Evolutionary conservation across 1,140 invertebrate species (phyloP).

Genomic region (Chrysomallon squamiferum): DNA sequence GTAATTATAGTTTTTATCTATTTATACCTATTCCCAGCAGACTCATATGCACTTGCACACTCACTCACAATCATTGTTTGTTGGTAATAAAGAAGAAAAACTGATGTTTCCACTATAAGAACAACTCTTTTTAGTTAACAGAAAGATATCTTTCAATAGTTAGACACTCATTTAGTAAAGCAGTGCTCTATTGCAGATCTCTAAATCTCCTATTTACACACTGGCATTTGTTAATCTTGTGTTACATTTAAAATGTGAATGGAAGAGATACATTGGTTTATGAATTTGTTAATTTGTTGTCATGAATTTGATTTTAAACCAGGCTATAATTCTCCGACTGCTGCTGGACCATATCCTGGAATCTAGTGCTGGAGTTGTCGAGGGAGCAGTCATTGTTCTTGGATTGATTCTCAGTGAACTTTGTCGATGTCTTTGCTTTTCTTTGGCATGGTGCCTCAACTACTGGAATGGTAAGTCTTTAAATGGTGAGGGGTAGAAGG

Average conservation of each 20-base stretch:
- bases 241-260: too few relatives aligned
- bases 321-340: constrained; percentile 70
- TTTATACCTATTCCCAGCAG: neutral
- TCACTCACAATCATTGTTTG: neutral
- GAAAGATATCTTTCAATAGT: neutral
- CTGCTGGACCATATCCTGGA: constrained; percentile 67
- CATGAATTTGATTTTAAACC: constrained; percentile 24
- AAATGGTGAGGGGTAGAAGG: neutral
- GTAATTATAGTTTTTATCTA: neutral
- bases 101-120: neutral
- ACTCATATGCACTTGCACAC: neutral
- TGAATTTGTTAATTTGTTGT: neutral
- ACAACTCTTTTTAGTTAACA: constrained; percentile 3
- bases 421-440: constrained; percentile 68
- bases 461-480: constrained; percentile 51
- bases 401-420: constrained; percentile 68
- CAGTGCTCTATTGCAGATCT: too few relatives aligned
- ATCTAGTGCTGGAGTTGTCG: constrained; percentile 51
- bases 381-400: constrained; percentile 67
- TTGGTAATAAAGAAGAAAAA: too few relatives aligned
- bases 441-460: constrained; percentile 71
- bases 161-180: neutral
- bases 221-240: neutral
- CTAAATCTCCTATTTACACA: neutral
- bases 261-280: neutral